These are phyloP conservation scores for Hydractinia symbiolongicarpus DNA, from an alignment of 30 jellyfish, hydroid and myxozoan species.

Conservation along the genomic window DNA sequence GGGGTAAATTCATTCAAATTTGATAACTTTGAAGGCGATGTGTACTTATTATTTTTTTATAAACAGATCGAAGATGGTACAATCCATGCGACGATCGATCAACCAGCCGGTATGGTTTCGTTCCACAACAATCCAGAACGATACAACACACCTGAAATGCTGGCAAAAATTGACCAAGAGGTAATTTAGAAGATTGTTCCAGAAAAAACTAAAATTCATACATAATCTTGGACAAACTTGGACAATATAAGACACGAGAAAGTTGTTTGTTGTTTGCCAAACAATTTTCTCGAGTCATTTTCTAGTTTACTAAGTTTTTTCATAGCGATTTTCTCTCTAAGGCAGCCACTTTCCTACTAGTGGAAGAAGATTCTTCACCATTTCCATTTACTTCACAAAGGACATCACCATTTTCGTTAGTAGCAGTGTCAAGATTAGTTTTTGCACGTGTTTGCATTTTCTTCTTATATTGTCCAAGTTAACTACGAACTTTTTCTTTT, in stretches of 20 bases:
- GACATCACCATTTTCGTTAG: conserved; percentile 55
- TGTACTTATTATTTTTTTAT: too few relatives aligned
- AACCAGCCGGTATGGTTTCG: conserved; percentile 81
- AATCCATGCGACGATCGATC: conserved; percentile 87
- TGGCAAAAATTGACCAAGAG: conserved; percentile 67
- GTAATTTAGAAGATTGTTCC: background rate
- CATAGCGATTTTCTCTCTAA: conserved; percentile 19
- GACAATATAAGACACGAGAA: too few relatives aligned
- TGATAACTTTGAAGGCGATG: too few relatives aligned
- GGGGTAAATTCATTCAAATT: too few relatives aligned
- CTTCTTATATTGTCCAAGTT: background rate
- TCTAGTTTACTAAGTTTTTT: conserved; percentile 66
- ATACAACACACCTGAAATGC: conserved; percentile 56
- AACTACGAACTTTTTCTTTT: too few relatives aligned
- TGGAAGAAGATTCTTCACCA: conserved; percentile 55
- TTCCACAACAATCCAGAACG: conserved; percentile 73
- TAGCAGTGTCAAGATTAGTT: conserved; percentile 28
- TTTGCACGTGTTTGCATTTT: conserved; percentile 25
- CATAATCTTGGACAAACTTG: too few relatives aligned
- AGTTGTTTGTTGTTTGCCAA: background rate
- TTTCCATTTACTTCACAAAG: conserved; percentile 33
- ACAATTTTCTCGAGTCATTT: background rate
- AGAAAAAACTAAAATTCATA: background rate
- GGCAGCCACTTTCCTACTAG: conserved; percentile 46
- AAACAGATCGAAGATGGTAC: conserved; percentile 92